Evolutionary conservation across 2,113 vertebrate species (phyloP).

Genomic region (Zonotrichia leucophrys): DNA sequence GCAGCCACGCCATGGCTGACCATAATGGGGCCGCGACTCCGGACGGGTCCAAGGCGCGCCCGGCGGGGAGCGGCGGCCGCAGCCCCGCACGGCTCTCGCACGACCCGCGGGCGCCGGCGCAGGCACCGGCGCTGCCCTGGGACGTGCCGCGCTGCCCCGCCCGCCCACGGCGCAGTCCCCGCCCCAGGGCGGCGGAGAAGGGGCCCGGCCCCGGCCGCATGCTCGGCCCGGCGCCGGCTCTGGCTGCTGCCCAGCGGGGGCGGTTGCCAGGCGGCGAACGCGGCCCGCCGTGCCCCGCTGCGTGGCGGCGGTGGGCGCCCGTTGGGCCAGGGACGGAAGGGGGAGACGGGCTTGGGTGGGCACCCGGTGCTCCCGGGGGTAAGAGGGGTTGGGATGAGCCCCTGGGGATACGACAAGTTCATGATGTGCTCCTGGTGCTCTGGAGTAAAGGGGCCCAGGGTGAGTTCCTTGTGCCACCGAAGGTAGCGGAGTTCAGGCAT

Average conservation of each 20-base stretch:
- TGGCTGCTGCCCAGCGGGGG: not conserved
- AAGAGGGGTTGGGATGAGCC: no score
- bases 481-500: not conserved
- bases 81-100: not conserved
- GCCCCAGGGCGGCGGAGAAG: no score
- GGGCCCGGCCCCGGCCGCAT: no score
- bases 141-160: no score
- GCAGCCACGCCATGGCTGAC: constrained; percentile 77
- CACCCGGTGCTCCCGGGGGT: not conserved
- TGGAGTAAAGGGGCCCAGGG: not conserved
- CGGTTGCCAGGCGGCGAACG: not conserved
- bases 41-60: not conserved
- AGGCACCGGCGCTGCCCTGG: no score
- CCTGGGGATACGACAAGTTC: not conserved
- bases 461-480: not conserved
- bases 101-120: not conserved
- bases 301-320: not conserved
- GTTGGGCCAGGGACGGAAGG: not conserved
- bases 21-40: not conserved
- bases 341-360: not conserved
- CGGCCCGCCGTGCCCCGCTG: not conserved
- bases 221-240: not conserved
- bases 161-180: no score
- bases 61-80: not conserved
- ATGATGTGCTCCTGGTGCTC: not conserved